Evolutionary conservation across 2,888 invertebrate species (phyloP), one percentile per base, ranked within the genome.

Genomic region (Timema cristinae): DNA sequence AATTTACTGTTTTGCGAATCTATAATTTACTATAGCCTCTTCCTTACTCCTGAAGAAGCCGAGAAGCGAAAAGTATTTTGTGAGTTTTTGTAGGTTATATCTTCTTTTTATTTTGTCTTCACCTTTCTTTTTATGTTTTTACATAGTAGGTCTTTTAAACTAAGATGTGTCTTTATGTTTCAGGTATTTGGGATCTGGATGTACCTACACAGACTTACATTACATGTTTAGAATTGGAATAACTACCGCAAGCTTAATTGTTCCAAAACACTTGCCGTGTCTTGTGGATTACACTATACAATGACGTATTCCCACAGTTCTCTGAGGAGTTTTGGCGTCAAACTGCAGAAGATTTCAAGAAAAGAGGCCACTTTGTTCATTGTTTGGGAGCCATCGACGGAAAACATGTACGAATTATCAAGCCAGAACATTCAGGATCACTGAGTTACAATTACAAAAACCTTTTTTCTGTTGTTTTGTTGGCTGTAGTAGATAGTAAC

Each of bases 371-470:
- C 16, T 59, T 59, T 13, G 32, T n/a, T 15, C 50, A 67, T 50
- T 7, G 67, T 50, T 13, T 67, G 49, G 67, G 50, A 15, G 50
- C 13, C 7, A 67, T 67, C 50, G 13, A 67, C n/a, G 16, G 50
- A 11, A 67, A 15, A 32, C n/a, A 67, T 49, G 67, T 67, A 8
- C 10, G 16, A 50, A n/a, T 54, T 50, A 13, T 10, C 10, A 67
- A 67, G 15, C 54, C 67, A 50, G n/a, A 50, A 50, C 67, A 67
- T 50, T 49, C 67, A n/a, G 67, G 50, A 50, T 67, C 49, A 50
- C 13, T 15, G 67, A 67, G 50, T 67, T 67, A 32, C 32, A 32
- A n/a, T n/a, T n/a, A n/a, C n/a, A n/a, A n/a, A n/a, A n/a, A n/a
- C n/a, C n/a, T n/a, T n/a, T n/a, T n/a, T n/a, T n/a, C n/a, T n/a